Base-by-base conservation (phyloP, 2,888 invertebrate species). In the Scaptomyza polygonia region DNA sequence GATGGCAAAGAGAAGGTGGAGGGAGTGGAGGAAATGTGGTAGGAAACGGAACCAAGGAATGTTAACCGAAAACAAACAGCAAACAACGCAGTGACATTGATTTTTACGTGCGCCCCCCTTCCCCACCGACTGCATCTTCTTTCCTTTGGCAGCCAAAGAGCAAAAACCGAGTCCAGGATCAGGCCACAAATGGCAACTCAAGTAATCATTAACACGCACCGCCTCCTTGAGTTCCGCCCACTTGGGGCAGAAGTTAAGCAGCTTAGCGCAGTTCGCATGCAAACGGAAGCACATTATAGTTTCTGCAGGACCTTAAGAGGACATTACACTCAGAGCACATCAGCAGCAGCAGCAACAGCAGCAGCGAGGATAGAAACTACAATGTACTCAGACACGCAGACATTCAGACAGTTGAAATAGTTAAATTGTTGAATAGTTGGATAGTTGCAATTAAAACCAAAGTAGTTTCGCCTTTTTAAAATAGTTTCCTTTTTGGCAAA, bases 401-500 rank as follows among this genome's bases (percentile, higher is more conserved):
- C 57, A 66, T 62, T 44, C 36, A 54, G 45, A 64, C 66, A 64
- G 63, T 49, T 34, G 1, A 40, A 42, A 59, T 27, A 62, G 48
- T 51, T 57, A 56, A 74, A 82, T 61, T 65, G 65, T 73, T 65
- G 30, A 47, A 18, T 47, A 47, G 47, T 48, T 44, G 73, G 72
- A 72, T 73, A 65, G 78, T 84, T 84, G 86, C 84, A 84, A 84
- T 84, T 84, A 86, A 86, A 86, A 79, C 72, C 83, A 79, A 86
- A 84, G 86, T 81, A 84, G 75, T 86, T 84, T 86, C 79, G 80
- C 79, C 77, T 84, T 84, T 82, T 84, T 84, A 76, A 84, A 84
- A 84, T 86, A 78, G 86, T 84, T 84, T 84, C 86, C 81, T 77
- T 84, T 86, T 84, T 84, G 81, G 79, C 79, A 78, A 66, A 81